Percentiles rank a stretch among this genome's conserved stretches.
Evolutionary conservation across 2,113 vertebrate genomes (phyloP).

Genomic region (Speoplatyrhinus poulsoni): DNA sequence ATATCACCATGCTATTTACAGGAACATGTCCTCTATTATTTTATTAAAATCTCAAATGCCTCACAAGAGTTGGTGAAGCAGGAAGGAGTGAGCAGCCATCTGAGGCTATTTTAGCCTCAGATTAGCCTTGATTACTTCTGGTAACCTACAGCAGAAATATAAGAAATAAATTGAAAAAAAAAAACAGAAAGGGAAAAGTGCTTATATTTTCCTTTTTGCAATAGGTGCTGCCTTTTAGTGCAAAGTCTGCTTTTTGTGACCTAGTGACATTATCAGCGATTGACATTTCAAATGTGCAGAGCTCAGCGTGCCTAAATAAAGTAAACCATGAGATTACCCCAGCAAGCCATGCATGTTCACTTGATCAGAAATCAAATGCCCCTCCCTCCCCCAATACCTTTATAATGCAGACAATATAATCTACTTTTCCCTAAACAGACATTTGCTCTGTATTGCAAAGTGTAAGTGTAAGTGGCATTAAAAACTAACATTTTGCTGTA

Average conservation of each 20-base stretch:
- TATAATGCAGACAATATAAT: slow-evolving; percentile 65
- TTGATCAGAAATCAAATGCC: slow-evolving; percentile 84
- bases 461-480: slow-evolving; percentile 34
- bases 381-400: slow-evolving; percentile 70
- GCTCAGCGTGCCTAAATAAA: slow-evolving; percentile 84
- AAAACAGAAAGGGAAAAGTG: slow-evolving; percentile 16
- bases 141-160: slow-evolving; percentile 17
- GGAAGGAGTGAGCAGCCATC: slow-evolving; percentile 28
- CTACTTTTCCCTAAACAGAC: slow-evolving; percentile 40
- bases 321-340: slow-evolving; percentile 73
- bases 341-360: slow-evolving; percentile 83
- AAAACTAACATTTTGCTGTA: neutral
- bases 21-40: slow-evolving; percentile 28
- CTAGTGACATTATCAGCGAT: slow-evolving; percentile 89
- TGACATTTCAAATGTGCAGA: slow-evolving; percentile 95
- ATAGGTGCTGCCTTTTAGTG: slow-evolving; percentile 68
- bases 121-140: neutral
- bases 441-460: slow-evolving; percentile 12
- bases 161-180: neutral
- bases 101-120: slow-evolving; percentile 4
- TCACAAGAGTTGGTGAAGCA: slow-evolving; percentile 28
- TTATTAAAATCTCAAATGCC: slow-evolving; percentile 66
- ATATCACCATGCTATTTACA: slow-evolving; percentile 40
- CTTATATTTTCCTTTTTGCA: slow-evolving; percentile 66
- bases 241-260: slow-evolving; percentile 81